Base-by-base conservation (phyloP, 1,140 invertebrate genomes). In the Aphidius gifuensis region DNA sequence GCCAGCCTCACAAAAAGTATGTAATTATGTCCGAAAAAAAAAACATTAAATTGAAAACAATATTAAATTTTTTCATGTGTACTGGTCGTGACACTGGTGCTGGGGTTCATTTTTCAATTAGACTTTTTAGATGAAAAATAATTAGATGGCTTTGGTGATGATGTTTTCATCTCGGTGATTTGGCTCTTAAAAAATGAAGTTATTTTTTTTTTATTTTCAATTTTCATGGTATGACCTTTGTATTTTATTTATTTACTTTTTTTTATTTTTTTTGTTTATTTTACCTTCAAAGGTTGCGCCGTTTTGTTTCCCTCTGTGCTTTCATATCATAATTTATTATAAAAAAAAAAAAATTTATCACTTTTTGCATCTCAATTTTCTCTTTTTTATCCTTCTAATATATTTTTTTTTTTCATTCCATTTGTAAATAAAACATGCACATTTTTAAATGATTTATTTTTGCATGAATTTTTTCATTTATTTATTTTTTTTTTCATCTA, bases 1-100 rank as follows among this genome's bases (percentile, higher is more conserved):
- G 81, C 79, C 62, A 74, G 71, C 53, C 72, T 83, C 74, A 83
- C 79, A 77, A 76, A 83, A 83, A 76, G 82, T 83, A 84, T 80
- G 82, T 83, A 80, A 71, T 60, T 69, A 73, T 67, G 47, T 16
- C 42, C 46, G 46, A 53, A 40, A 46, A 55, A 42, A 65, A 16
- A 16, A 16, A 16, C 16, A 16, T 16, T 16, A 16, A 23, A 61
- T 42, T 58, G 64, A 56, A 56, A 65, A 39, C 16, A 16, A 16
- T 16, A 16, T 63, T 56, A 9, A 44, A 5, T 53, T 44, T 23
- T 63, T 61, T 49, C 32, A 49, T 6, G 7, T 49, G 48, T 49
- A 39, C 11, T 53, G 5, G 8, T 39, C 5, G 50, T 39, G 50
- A 38, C 9, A 39, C 7, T 9, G 50, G 50, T 32, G 50, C 50